Conservation (phyloP, 2,888 invertebrate species). For the Eristalis intricaria region DNA sequence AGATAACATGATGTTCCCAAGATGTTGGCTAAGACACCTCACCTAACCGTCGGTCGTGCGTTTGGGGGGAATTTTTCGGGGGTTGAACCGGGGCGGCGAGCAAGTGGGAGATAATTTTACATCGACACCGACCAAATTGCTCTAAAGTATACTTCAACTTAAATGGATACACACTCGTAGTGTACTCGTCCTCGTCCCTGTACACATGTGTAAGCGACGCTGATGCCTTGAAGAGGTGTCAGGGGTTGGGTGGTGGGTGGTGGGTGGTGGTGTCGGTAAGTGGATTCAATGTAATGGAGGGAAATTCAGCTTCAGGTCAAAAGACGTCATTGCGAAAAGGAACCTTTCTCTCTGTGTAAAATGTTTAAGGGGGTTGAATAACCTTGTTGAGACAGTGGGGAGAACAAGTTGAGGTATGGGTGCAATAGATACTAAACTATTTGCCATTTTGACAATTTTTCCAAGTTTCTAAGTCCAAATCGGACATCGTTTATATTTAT, state of each 20-base stretch:
- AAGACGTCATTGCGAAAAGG: slow-evolving; percentile 68
- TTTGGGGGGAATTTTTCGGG: slow-evolving; percentile 13
- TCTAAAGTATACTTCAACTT: slow-evolving; percentile 62
- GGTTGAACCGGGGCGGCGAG: slow-evolving; percentile 3
- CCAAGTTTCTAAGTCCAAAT: no score
- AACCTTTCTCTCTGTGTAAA: slow-evolving; percentile 47
- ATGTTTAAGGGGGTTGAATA: slow-evolving; percentile 55
- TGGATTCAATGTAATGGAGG: slow-evolving; percentile 48
- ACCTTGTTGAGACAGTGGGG: slow-evolving; percentile 31
- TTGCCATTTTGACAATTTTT: no score
- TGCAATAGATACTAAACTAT: no score
- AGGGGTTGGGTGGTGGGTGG: background rate
- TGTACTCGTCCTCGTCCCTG: background rate
- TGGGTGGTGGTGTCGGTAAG: background rate
- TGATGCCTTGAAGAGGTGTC: slow-evolving; percentile 53
- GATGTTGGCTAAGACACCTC: slow-evolving; percentile 72
- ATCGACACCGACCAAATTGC: slow-evolving; percentile 69
- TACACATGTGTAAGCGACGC: slow-evolving; percentile 47
- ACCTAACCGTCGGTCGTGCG: slow-evolving; percentile 41
- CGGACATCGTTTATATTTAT: no score
- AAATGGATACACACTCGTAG: slow-evolving; percentile 46
- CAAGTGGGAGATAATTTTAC: slow-evolving; percentile 68
- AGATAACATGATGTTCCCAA: slow-evolving; percentile 72
- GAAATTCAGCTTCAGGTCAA: slow-evolving; percentile 64
- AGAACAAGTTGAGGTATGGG: background rate